Evolutionary conservation across 2,888 invertebrate genomes (phyloP).

Genomic region (Drosophila stalkeri): DNA sequence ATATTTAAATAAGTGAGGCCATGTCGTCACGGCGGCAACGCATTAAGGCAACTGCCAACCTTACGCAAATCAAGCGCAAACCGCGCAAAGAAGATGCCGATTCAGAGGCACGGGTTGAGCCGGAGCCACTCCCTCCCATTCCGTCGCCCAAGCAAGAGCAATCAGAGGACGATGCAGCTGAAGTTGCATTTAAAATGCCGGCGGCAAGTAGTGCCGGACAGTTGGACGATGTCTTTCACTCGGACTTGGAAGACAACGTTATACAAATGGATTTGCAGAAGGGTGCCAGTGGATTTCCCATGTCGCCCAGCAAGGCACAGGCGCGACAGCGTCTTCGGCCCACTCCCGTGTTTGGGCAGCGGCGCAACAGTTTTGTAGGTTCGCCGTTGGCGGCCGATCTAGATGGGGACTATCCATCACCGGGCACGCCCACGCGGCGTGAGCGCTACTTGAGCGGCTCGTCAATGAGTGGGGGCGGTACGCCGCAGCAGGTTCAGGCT

Average conservation of each 20-base stretch:
- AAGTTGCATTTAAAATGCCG: conserved; percentile 78
- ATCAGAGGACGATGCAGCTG: conserved; percentile 43
- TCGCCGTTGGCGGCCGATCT: conserved; percentile 67
- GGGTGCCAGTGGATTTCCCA: conserved; percentile 66
- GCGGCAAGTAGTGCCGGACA: conserved; percentile 55
- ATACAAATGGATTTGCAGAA: conserved; percentile 83
- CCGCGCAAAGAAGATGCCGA: conserved; percentile 58
- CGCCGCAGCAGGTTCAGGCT: conserved; percentile 49
- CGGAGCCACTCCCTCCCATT: conserved; percentile 19
- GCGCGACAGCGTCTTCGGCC: conserved; percentile 89
- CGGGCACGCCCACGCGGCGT: conserved; percentile 67
- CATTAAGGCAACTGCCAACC: conserved; percentile 90
- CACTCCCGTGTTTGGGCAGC: conserved; percentile 88
- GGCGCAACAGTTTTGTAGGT: conserved; percentile 88
- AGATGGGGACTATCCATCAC: conserved; percentile 63
- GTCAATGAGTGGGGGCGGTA: conserved; percentile 38
- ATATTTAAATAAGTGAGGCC: conserved; percentile 24
- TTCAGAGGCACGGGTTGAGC: conserved; percentile 10
- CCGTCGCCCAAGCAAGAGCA: conserved; percentile 19
- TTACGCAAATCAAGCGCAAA: conserved; percentile 81
- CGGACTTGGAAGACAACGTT: conserved; percentile 82
- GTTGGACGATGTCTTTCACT: conserved; percentile 76
- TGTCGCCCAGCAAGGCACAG: conserved; percentile 87
- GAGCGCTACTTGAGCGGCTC: conserved; percentile 80
- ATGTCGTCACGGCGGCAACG: conserved; percentile 90